Evolutionary conservation across 1,140 invertebrate species (phyloP).

Genomic region (Orchesella cincta): DNA sequence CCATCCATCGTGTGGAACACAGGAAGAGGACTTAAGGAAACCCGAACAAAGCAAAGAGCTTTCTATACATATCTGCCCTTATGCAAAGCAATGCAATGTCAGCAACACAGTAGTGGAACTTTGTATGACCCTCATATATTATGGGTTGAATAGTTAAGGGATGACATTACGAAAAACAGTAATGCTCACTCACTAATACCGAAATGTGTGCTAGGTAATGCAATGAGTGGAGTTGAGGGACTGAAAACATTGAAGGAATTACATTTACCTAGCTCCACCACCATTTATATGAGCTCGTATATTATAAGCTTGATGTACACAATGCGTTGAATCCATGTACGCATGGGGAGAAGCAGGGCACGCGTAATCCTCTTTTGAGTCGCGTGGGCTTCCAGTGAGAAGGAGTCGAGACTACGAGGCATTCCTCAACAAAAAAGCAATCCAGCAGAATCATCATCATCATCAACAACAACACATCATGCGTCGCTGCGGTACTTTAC

Average conservation of each 20-base stretch:
- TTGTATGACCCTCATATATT: neutral
- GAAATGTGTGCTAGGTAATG: no score
- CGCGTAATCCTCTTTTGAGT: conserved; percentile 7
- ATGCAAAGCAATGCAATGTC: neutral
- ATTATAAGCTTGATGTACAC: neutral
- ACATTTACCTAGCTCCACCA: no score
- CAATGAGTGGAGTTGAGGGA: no score
- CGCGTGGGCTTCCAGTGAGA: conserved; percentile 19
- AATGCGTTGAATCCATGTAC: neutral
- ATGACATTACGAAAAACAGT: neutral
- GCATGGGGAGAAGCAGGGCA: neutral
- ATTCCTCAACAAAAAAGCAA: conserved; percentile 12
- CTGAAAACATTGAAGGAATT: no score
- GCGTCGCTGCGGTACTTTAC: neutral
- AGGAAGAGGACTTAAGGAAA: conserved; percentile 6
- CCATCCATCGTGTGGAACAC: neutral
- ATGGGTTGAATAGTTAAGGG: neutral
- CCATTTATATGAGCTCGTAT: no score
- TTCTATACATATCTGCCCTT: no score
- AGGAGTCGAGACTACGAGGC: neutral
- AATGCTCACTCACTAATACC: no score
- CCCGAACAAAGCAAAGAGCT: neutral
- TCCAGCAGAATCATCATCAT: conserved; percentile 8
- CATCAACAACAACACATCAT: neutral
- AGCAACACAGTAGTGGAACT: conserved; percentile 2